Base-by-base conservation (phyloP, 1,140 invertebrate genomes). In the Cheumatopsyche charites region DNA sequence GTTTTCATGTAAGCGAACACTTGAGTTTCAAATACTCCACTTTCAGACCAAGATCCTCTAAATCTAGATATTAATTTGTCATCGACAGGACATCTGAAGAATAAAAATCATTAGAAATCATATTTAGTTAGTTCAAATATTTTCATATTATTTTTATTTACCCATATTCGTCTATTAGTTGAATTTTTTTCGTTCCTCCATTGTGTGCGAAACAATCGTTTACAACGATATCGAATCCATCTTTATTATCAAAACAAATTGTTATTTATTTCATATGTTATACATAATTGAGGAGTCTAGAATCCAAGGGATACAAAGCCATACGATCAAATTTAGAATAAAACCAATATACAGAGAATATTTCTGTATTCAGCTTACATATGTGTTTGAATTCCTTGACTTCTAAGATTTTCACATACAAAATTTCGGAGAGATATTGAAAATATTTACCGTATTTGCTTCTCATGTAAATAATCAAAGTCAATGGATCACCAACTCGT, bases 1-100 rank as follows among this genome's bases (percentile, higher is more conserved):
- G 95, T 96, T 84, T 97, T 97, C 92, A 97, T 94, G 78, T 96
- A 96, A 0, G 95, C 94, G 79, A 93, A 97, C 9, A 97, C 94
- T 80, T 96, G 94, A 0, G 94, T 96, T 82, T 96, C 94, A 79
- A 92, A 96, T n/a, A 95, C 88, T 26, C 92, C 93, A 43, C 90
- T 88, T 77, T 95, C 92, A 0, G 92, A 93, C 93, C 93, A 94
- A n/a, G 93, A 94, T 17, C 95, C 94, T 42, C 94, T 87, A 82
- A 97, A 97, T 77, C 93, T 88, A 67, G 93, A 95, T 79, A 97
- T 96, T 41, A 97, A 82, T 80, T 96, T 96, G 78, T 96, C 94
- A 78, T 96, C 94, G 1, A 96, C 93, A 1, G 94, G 94, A 81
- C 95, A 97, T n/a, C 91, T 92, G n/a, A n/a, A n/a, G n/a, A n/a